Conservation (phyloP, 2,888 invertebrate genomes). For the Nowickia ferox region DNA sequence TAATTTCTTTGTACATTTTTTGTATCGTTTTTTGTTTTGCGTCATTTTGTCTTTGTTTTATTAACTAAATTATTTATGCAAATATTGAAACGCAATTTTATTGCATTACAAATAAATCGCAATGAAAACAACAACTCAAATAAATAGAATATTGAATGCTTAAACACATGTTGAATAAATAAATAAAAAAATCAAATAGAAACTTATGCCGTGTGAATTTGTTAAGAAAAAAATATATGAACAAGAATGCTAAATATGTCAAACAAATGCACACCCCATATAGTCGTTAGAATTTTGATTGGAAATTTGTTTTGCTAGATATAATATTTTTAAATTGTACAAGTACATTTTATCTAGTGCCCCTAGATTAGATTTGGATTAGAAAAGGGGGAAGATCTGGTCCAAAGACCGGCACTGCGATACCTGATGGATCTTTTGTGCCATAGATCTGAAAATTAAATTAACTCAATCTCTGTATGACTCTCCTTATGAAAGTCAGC, state of each 20-base stretch:
- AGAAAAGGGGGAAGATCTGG: no score
- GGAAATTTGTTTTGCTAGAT: no score
- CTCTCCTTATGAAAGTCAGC: no score
- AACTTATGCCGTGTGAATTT: background rate
- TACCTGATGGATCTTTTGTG: no score
- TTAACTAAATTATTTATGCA: constrained; percentile 59
- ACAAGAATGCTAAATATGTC: constrained; percentile 1
- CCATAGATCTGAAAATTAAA: no score
- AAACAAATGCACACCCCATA: background rate
- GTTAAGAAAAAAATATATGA: background rate
- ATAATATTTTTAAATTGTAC: no score
- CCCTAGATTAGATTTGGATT: no score
- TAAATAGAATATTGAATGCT: background rate
- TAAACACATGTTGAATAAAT: constrained; percentile 54
- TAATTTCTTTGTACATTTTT: constrained; percentile 22
- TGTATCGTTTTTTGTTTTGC: constrained; percentile 11
- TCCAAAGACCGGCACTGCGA: no score
- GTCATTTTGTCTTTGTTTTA: constrained; percentile 26
- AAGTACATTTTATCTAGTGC: no score
- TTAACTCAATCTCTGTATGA: no score
- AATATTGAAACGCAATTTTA: constrained; percentile 61
- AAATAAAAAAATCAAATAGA: constrained; percentile 14
- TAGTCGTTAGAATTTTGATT: background rate
- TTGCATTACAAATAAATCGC: constrained; percentile 43
- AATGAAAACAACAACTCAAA: constrained; percentile 23